Conservation (phyloP, 2,888 invertebrate genomes). For the Drosophila antonietae region DNA sequence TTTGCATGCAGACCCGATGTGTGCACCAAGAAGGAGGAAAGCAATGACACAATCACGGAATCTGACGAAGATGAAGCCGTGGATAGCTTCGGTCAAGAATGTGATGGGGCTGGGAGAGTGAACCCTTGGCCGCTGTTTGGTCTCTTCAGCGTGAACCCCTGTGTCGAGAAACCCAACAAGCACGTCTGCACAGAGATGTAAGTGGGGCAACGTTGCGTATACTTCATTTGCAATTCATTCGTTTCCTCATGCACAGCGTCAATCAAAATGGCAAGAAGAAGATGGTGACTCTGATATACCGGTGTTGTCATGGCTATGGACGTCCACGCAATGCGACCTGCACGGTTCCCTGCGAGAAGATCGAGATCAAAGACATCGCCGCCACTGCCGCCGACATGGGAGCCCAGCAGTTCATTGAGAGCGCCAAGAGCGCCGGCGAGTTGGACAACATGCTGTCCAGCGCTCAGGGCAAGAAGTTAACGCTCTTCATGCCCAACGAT, state of each 20-base stretch:
- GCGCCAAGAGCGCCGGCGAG: constrained; percentile 85
- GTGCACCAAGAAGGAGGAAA: constrained; percentile 87
- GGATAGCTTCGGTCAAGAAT: constrained; percentile 68
- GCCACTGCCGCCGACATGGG: constrained; percentile 87
- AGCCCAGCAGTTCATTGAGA: constrained; percentile 86
- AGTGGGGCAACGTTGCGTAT: constrained; percentile 64
- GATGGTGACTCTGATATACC: constrained; percentile 87
- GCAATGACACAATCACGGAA: constrained; percentile 65
- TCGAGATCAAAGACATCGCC: constrained; percentile 86
- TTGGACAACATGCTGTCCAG: constrained; percentile 85
- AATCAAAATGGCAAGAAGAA: constrained; percentile 87
- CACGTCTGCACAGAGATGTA: constrained; percentile 84
- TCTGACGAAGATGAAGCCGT: constrained; percentile 65
- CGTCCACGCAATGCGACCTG: constrained; percentile 83
- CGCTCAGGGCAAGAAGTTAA: constrained; percentile 85
- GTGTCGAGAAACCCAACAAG: constrained; percentile 84
- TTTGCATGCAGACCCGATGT: constrained; percentile 86
- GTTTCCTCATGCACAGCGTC: constrained; percentile 82
- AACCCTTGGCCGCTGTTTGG: constrained; percentile 73
- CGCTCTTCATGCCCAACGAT: constrained; percentile 88
- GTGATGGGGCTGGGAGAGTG: constrained; percentile 60
- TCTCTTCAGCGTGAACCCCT: constrained; percentile 84
- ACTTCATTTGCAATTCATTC: constrained; percentile 21
- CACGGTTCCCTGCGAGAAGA: constrained; percentile 85
- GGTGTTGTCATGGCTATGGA: constrained; percentile 89